phyloP scores from a whole-genome alignment of 1,140 invertebrate species.

The Cyrtorhinus lividipennis region DNA sequence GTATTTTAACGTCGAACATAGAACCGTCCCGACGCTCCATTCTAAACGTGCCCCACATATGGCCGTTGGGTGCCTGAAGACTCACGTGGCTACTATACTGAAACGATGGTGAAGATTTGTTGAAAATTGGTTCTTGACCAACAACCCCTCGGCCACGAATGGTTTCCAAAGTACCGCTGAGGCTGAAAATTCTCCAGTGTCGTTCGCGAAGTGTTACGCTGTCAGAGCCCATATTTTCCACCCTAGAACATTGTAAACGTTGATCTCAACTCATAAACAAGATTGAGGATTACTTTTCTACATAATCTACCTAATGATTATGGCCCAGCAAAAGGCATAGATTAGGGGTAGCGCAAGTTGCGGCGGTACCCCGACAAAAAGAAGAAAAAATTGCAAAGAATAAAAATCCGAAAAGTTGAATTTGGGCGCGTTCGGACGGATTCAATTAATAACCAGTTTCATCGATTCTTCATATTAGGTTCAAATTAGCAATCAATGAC shows the following conservation, averaged over 20 bases:
- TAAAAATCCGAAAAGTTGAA: too few species aligned
- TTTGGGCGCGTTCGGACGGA: too few species aligned
- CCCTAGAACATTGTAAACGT: conserved; percentile 91
- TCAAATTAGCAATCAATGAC: too few species aligned
- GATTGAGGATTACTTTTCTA: too few species aligned
- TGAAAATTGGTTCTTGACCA: conserved; percentile 86
- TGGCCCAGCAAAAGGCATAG: too few species aligned
- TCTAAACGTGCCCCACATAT: conserved; percentile 96
- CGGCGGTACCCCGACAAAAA: too few species aligned
- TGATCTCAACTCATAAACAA: conserved; percentile 29
- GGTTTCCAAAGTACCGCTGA: conserved; percentile 88
- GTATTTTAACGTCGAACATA: conserved; percentile 88
- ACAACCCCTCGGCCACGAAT: conserved; percentile 86
- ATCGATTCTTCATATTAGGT: too few species aligned
- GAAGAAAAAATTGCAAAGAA: too few species aligned
- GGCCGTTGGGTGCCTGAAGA: conserved; percentile 90
- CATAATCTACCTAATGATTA: too few species aligned
- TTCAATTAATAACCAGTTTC: too few species aligned
- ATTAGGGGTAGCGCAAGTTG: too few species aligned
- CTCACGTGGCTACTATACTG: conserved; percentile 96
- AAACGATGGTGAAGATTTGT: conserved; percentile 76
- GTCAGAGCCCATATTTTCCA: conserved; percentile 82
- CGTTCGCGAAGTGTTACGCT: conserved; percentile 85
- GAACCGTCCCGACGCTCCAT: conserved; percentile 92
- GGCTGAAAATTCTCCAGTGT: conserved; percentile 92